Percentiles rank a stretch among this genome's conserved stretches.
Conservation (phyloP, 2,113 vertebrate genomes). For the Actenoides hombroni region DNA sequence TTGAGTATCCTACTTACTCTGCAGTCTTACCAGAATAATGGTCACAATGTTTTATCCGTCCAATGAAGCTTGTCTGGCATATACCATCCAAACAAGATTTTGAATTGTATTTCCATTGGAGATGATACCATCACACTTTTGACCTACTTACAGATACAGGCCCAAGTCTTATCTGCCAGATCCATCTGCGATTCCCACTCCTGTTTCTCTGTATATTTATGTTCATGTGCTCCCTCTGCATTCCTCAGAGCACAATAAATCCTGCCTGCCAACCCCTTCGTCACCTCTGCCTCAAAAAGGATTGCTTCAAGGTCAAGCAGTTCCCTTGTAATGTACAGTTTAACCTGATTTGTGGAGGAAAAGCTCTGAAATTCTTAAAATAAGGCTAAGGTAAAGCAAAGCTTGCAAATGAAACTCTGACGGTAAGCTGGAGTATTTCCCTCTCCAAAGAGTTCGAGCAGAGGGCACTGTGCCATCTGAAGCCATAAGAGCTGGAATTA, state of each 20-base stretch:
- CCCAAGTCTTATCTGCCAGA: conserved; percentile 58
- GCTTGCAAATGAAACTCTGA: conserved; percentile 69
- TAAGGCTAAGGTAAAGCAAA: conserved; percentile 64
- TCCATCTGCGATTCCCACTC: conserved; percentile 52
- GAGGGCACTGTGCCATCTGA: conserved; percentile 52
- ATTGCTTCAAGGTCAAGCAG: conserved; percentile 74
- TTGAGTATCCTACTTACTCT: conserved; percentile 26
- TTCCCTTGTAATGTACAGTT: conserved; percentile 68
- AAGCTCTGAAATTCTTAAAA: conserved; percentile 73
- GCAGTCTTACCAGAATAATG: conserved; percentile 34
- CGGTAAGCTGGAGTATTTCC: conserved; percentile 47
- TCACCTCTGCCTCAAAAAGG: conserved; percentile 68
- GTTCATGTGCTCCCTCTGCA: conserved; percentile 48
- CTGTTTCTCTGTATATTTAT: conserved; percentile 62
- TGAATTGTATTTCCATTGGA: conserved; percentile 31
- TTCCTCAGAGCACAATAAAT: conserved; percentile 62
- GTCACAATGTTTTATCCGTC: conserved; percentile 46
- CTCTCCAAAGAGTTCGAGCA: conserved; percentile 38
- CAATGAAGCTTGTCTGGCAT: conserved; percentile 24
- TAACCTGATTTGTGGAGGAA: conserved; percentile 76
- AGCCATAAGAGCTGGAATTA: conserved; percentile 14
- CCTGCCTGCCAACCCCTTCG: conserved; percentile 58
- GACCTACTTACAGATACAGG: conserved; percentile 51
- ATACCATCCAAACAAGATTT: conserved; percentile 39
- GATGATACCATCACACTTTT: conserved; percentile 34